These are phyloP conservation scores for Zaprionus obscuricornis DNA, from an alignment of 2,888 invertebrate species.

Conservation along the genomic window DNA sequence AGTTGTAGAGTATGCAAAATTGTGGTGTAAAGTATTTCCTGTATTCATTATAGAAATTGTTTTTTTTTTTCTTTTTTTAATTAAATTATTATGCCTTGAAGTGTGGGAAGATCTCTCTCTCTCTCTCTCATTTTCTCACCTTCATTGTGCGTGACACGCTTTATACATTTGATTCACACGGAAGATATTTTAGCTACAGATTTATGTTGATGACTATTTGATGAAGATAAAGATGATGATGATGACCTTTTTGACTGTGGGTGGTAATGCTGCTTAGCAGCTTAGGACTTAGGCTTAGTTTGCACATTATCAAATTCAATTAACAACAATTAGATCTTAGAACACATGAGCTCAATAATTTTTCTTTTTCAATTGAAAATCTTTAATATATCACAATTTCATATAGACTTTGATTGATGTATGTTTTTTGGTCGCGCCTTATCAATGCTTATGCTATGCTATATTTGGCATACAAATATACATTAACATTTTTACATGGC, in stretches of 20 bases:
- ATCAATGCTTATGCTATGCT: too few species aligned
- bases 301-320: slow-evolving; percentile 22
- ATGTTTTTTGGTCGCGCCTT: background rate
- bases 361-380: too few species aligned
- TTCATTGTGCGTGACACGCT: slow-evolving; percentile 33
- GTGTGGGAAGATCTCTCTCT: slow-evolving; percentile 57
- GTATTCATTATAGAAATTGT: slow-evolving; percentile 28
- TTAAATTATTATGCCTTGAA: slow-evolving; percentile 47
- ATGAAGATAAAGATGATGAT: slow-evolving; percentile 13
- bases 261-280: slow-evolving; percentile 26
- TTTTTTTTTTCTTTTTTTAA: too few species aligned
- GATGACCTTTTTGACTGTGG: slow-evolving; percentile 25
- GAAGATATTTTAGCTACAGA: slow-evolving; percentile 9
- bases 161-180: slow-evolving; percentile 35
- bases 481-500: slow-evolving; percentile 13
- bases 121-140: too few species aligned
- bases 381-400: too few species aligned
- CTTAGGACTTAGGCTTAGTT: slow-evolving; percentile 23
- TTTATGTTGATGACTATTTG: too few species aligned
- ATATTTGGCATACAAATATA: slow-evolving; percentile 26
- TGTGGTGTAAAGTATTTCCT: slow-evolving; percentile 5
- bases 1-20: slow-evolving; percentile 18
- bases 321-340: slow-evolving; percentile 2
- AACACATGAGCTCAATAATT: too few species aligned
- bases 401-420: slow-evolving; percentile 46